These are phyloP conservation scores for Piscicola geometra DNA, from an alignment of 2,888 invertebrate genomes.

Conservation along the genomic window DNA sequence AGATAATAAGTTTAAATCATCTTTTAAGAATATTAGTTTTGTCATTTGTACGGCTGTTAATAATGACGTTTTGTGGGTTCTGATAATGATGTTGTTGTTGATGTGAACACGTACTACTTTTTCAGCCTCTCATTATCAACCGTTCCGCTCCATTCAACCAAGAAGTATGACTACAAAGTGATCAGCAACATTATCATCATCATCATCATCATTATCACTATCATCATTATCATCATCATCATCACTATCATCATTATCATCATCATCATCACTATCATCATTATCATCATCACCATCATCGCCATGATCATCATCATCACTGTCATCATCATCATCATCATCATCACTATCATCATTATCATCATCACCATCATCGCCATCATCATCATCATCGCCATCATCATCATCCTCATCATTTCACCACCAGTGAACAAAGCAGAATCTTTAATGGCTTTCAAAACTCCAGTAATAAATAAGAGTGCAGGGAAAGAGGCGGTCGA, in stretches of 20 bases:
- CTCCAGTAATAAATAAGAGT: no score
- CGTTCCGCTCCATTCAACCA: constrained; percentile 13
- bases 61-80: no score
- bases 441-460: no score
- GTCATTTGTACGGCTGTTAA: no score
- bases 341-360: constrained; percentile 34
- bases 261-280: constrained; percentile 36
- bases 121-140: constrained; percentile 7
- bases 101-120: not conserved
- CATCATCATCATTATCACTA: constrained; percentile 37
- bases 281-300: constrained; percentile 38
- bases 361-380: constrained; percentile 31
- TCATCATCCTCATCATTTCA: constrained; percentile 36
- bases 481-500: not conserved
- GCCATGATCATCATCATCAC: constrained; percentile 38
- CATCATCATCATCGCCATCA: constrained; percentile 38
- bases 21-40: no score
- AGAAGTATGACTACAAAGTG: not conserved
- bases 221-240: constrained; percentile 37
- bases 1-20: no score
- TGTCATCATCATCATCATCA: constrained; percentile 34
- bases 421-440: no score
- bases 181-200: constrained; percentile 30
- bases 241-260: constrained; percentile 36
- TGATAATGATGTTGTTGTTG: not conserved